Conservation (phyloP, 64 coral and sea anemone species). For the Hydrozoanthus tunicans region DNA sequence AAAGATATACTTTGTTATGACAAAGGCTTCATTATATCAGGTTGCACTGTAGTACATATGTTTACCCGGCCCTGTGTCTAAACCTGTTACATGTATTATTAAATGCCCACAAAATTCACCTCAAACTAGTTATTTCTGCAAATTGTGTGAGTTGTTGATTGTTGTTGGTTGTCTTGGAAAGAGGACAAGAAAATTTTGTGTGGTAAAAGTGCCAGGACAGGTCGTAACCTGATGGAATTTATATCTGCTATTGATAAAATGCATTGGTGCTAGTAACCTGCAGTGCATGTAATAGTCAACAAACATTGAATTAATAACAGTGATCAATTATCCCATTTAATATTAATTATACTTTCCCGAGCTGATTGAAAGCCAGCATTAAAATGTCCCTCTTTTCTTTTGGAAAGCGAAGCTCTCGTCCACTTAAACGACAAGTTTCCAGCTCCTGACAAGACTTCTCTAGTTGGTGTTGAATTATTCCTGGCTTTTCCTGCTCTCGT, state of each 20-base stretch:
- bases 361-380: slow-evolving; percentile 86
- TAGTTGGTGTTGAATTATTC: slow-evolving; percentile 76
- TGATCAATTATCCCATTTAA: background rate
- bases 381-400: slow-evolving; percentile 93
- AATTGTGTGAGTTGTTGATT: background rate
- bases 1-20: too few species aligned
- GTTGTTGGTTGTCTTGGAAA: background rate
- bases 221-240: too few species aligned
- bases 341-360: slow-evolving; percentile 68
- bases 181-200: too few species aligned
- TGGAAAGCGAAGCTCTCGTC: slow-evolving; percentile 88
- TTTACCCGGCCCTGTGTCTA: too few species aligned
- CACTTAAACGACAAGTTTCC: slow-evolving; percentile 81
- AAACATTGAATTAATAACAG: background rate
- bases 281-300: background rate
- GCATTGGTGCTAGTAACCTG: too few species aligned
- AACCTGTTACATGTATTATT: too few species aligned
- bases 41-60: too few species aligned
- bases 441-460: slow-evolving; percentile 78
- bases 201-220: too few species aligned
- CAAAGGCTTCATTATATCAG: too few species aligned
- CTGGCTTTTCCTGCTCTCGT: slow-evolving; percentile 86
- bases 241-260: too few species aligned
- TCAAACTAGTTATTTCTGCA: too few species aligned
- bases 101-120: too few species aligned